phyloP scores from a whole-genome alignment of 2,797 vertebrate genomes.

The Morus bassanus region DNA sequence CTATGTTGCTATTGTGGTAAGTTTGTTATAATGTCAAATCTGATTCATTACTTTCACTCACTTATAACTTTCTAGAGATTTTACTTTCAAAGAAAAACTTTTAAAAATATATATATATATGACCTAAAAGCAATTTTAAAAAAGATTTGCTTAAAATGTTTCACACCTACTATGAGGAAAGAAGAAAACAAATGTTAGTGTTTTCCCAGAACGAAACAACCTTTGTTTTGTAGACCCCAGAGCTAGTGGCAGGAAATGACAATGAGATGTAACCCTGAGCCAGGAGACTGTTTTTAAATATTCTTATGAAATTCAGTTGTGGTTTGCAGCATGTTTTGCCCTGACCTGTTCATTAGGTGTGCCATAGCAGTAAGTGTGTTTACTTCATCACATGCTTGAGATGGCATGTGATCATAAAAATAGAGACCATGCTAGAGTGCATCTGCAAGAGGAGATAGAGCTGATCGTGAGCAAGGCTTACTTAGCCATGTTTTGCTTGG shows the following conservation, averaged over 20 bases:
- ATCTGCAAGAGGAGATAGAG: background rate
- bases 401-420: background rate
- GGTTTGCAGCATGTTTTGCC: background rate
- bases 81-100: background rate
- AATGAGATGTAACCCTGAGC: background rate
- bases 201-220: background rate
- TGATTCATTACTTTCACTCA: background rate
- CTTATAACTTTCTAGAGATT: background rate
- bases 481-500: background rate
- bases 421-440: background rate
- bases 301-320: background rate
- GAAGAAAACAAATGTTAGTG: background rate
- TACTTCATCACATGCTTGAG: background rate
- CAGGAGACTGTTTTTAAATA: background rate
- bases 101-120: background rate
- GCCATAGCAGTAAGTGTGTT: background rate
- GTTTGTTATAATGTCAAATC: background rate
- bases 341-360: background rate
- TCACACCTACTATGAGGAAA: background rate
- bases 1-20: background rate
- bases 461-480: background rate
- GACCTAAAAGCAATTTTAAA: background rate
- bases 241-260: background rate
- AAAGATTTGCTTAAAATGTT: background rate
- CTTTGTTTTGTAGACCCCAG: background rate